A percentile compares a stretch with the other conserved stretches of the same genome.
Conservation (phyloP, 2,113 vertebrate species). For the Etia nguti region DNA sequence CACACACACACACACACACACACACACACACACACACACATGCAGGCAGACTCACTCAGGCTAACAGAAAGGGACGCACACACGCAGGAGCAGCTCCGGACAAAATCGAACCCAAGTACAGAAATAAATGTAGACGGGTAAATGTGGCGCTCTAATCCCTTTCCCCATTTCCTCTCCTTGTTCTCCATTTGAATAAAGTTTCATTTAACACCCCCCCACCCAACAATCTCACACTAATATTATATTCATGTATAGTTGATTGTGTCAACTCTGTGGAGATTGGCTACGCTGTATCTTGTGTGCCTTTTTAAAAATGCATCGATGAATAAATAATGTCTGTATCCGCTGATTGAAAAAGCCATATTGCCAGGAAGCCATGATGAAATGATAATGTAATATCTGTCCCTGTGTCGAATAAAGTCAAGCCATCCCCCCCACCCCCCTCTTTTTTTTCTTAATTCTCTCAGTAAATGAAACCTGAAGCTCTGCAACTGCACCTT, state of each 20-base stretch:
- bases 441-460: background rate
- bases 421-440: background rate
- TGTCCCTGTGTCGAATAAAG: conserved; percentile 52
- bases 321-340: conserved; percentile 65
- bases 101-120: conserved; percentile 11
- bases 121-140: background rate
- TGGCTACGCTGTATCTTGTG: conserved; percentile 51
- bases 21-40: background rate
- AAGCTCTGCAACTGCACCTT: conserved; percentile 17
- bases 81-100: background rate
- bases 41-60: background rate
- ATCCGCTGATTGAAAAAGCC: conserved; percentile 64
- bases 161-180: conserved; percentile 4
- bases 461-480: conserved; percentile 29
- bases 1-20: conserved; percentile 40
- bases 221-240: conserved; percentile 32
- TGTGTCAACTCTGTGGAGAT: conserved; percentile 61
- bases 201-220: background rate
- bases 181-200: conserved; percentile 44
- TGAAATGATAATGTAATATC: conserved; percentile 71
- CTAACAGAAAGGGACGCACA: background rate
- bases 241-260: conserved; percentile 64
- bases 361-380: conserved; percentile 61
- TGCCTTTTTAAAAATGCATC: conserved; percentile 65
- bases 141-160: background rate